Evolutionary conservation across 2,113 vertebrate genomes (phyloP), one percentile per base, ranked within the genome.

Genomic region (Orycteropus afer): DNA sequence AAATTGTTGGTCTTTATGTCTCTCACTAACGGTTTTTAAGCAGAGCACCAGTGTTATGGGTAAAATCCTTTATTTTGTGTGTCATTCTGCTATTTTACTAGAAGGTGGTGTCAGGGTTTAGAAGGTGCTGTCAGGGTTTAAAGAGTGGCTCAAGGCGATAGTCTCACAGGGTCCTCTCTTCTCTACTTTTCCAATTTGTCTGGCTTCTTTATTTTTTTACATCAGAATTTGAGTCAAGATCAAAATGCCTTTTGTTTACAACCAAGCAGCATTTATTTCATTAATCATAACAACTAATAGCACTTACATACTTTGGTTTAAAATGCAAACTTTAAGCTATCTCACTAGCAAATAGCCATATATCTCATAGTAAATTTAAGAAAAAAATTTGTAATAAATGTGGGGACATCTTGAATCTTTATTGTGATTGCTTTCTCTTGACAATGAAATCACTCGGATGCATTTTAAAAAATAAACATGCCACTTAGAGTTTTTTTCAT

Each of bases 381-480:
- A 63, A 90, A 73, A 74, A 59, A 94, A 67, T 65, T 23, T 65
- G 22, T 63, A 34, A 4, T 86, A 42, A 81, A 34, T 61, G 79
- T 84, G 34, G 67, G 49, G 5, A 1, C 57, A 18, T 18, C 14
- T 87, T 3, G 55, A 22, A 79, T n/a, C 23, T 86, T 49, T 76
- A n/a, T 86, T 77, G 20, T 63, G 81, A 82, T 53, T 90, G 82
- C 63, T 80, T 27, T 76, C 51, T 93, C 22, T 90, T 84, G 71
- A 37, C 20, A 82, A 42, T 85, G 57, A 84, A 95, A 87, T 8
- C 71, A 59, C 82, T 55, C 63, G 32, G 37, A 42, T 65, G n/a
- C 20, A 42, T 95, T 95, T 87, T 14, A 7, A 14, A 71, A 91
- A 96, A 67, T 42, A 23, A 77, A 51, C 63, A 18, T 76, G 5